Conservation (phyloP, 2,888 invertebrate genomes). For the Nysson spinosus region DNA sequence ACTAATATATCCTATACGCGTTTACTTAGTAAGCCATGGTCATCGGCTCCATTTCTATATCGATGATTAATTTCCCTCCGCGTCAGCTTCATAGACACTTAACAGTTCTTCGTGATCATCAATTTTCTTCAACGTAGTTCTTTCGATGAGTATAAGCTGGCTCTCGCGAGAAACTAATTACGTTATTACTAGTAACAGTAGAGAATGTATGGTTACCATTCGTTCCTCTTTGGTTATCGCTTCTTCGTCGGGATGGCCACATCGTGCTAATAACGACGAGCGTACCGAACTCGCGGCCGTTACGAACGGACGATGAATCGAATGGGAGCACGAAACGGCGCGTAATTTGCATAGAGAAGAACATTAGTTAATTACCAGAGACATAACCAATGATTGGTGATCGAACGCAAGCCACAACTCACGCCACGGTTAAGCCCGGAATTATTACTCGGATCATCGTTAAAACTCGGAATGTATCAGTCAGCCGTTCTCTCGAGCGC, state of each 20-base stretch:
- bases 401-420: constrained; percentile 70
- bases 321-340: constrained; percentile 48
- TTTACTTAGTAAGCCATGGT: constrained; percentile 12
- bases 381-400: constrained; percentile 77
- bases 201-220: constrained; percentile 37
- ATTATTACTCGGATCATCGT: constrained; percentile 77
- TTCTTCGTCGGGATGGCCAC: constrained; percentile 21
- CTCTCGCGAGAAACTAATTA: constrained; percentile 32
- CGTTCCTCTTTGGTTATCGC: constrained; percentile 36
- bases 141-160: neutral
- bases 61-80: constrained; percentile 25
- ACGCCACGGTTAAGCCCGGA: constrained; percentile 72
- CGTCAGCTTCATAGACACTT: constrained; percentile 4
- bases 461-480: constrained; percentile 75
- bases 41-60: constrained; percentile 13
- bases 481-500: constrained; percentile 51
- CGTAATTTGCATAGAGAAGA: constrained; percentile 74
- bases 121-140: constrained; percentile 30
- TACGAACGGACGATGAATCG: constrained; percentile 47
- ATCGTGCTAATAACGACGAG: constrained; percentile 35
- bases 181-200: constrained; percentile 29
- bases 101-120: constrained; percentile 28
- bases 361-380: constrained; percentile 76
- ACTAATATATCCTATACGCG: neutral
- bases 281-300: constrained; percentile 2